A percentile compares a stretch with the other conserved stretches of the same genome.
Conservation (phyloP, 2,797 vertebrate genomes). For the Molossus alvarezi region DNA sequence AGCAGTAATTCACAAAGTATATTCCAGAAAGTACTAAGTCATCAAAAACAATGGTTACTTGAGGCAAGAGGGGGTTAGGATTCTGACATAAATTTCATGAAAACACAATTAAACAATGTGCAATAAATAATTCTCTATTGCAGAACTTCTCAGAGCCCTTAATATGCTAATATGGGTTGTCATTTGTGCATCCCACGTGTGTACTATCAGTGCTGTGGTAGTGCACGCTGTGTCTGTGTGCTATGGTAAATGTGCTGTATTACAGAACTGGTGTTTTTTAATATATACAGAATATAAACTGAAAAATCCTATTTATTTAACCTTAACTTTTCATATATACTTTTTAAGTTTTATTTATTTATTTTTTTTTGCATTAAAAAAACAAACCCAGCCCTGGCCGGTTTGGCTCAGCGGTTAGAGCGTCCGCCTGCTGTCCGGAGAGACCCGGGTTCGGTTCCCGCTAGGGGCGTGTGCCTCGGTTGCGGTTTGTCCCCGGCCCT, state of each 20-base stretch:
- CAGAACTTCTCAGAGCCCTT: not conserved
- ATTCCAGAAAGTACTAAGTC: not conserved
- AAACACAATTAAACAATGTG: not conserved
- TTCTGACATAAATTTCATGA: conserved; percentile 37
- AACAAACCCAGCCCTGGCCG: no score
- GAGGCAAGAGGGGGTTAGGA: not conserved
- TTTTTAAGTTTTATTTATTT: conserved; percentile 16
- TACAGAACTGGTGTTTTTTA: not conserved
- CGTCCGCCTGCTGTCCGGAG: no score
- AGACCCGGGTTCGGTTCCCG: no score
- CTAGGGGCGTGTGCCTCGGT: no score
- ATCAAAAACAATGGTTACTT: not conserved
- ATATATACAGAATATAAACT: not conserved
- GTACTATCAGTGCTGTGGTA: not conserved
- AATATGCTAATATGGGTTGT: fast-evolving
- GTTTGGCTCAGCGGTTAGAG: no score
- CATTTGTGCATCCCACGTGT: not conserved
- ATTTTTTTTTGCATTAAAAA: not conserved
- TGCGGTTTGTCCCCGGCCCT: no score
- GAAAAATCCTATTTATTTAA: conserved; percentile 25
- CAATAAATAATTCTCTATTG: not conserved
- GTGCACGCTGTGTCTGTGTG: not conserved
- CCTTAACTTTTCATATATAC: conserved; percentile 29
- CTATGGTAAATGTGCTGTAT: not conserved
- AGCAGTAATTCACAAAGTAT: not conserved